Conservation (phyloP, 2,113 vertebrate genomes). For the Pycnonotus jocosus region DNA sequence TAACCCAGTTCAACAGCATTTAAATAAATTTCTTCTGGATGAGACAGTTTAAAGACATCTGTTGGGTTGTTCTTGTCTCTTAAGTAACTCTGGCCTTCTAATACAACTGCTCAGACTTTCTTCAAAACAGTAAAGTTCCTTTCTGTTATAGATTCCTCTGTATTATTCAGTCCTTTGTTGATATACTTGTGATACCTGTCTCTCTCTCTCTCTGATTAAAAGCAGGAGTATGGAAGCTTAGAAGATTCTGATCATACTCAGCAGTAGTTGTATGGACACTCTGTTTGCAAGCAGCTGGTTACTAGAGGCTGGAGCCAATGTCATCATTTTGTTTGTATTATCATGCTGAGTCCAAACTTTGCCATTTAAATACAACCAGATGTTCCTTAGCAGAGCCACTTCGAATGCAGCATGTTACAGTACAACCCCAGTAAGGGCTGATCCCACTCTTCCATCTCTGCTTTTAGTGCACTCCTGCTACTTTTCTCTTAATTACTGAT, state of each 20-base stretch:
- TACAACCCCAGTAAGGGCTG: background rate
- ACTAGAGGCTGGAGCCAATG: background rate
- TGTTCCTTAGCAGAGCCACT: background rate
- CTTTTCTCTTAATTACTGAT: background rate
- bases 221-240: background rate
- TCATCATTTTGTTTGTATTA: slow-evolving; percentile 8
- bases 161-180: background rate
- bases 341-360: background rate
- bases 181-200: background rate
- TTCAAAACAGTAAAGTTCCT: background rate
- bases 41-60: background rate
- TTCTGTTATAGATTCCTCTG: background rate
- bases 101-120: background rate
- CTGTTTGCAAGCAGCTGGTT: background rate
- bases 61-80: background rate
- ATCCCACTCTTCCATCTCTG: background rate
- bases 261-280: background rate
- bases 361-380: slow-evolving; percentile 15
- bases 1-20: background rate
- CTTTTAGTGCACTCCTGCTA: background rate
- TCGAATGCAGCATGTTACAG: background rate
- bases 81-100: background rate
- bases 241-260: background rate
- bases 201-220: background rate
- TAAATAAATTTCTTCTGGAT: background rate